Percentiles rank a stretch among this genome's conserved stretches.
Conservation (phyloP, 2,113 vertebrate genomes). For the Toxotes chatareus region DNA sequence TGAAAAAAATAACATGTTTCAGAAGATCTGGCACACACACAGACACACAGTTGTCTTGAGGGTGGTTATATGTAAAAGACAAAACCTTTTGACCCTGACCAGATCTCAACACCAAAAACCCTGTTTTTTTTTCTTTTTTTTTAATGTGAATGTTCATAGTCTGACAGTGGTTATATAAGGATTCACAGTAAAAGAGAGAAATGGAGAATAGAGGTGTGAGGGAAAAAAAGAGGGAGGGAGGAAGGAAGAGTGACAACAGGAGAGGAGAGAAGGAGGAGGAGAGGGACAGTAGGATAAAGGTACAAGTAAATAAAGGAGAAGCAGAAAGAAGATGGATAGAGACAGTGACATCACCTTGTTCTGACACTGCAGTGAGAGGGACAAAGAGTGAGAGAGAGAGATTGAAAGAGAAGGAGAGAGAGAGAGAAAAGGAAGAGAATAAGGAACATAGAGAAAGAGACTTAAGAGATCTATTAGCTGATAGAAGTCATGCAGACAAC, state of each 20-base stretch:
- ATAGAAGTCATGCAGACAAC: constrained; percentile 65
- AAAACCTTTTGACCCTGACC: constrained; percentile 47
- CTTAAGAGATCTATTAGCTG: constrained; percentile 58
- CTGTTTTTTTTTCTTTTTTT: neutral
- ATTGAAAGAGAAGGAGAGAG: constrained; percentile 12
- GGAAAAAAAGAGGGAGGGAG: neutral
- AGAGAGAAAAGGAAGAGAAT: neutral
- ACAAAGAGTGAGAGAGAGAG: constrained; percentile 26
- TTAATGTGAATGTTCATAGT: constrained; percentile 12
- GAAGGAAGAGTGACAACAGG: neutral
- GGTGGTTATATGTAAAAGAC: constrained; percentile 3
- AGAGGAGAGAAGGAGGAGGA: neutral
- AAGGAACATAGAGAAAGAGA: constrained; percentile 28
- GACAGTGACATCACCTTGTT: constrained; percentile 60
- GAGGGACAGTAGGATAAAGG: constrained; percentile 15
- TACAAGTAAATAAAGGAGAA: constrained; percentile 21
- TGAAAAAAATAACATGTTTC: constrained; percentile 23
- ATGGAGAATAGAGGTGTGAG: neutral
- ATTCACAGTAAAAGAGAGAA: constrained; percentile 3
- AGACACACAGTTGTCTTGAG: constrained; percentile 18
- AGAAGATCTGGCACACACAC: neutral
- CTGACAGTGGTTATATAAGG: constrained; percentile 44
- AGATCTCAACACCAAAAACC: constrained; percentile 27
- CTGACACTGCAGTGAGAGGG: constrained; percentile 40
- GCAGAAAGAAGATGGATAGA: constrained; percentile 30